These are phyloP conservation scores for Pangasius krempfi DNA, from an alignment of 2,797 vertebrate species.

Conservation along the genomic window DNA sequence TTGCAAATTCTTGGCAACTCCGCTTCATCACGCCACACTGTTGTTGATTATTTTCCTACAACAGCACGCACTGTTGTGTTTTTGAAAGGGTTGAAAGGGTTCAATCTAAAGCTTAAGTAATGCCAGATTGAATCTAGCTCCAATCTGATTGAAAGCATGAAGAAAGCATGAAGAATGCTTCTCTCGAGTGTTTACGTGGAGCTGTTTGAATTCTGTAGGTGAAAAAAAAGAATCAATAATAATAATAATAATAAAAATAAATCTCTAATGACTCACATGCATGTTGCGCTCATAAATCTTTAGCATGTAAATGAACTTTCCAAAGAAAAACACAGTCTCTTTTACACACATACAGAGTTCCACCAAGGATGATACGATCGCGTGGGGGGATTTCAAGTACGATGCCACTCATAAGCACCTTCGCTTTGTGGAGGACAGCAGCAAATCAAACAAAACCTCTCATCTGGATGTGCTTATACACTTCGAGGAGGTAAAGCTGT, in stretches of 20 bases:
- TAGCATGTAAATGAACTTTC: background rate
- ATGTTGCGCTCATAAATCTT: background rate
- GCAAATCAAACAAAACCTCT: conserved; percentile 61
- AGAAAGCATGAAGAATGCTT: background rate
- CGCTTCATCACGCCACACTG: too few relatives aligned
- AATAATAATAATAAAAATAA: too few relatives aligned
- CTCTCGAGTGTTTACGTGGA: background rate
- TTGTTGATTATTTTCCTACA: background rate
- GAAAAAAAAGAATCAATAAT: background rate
- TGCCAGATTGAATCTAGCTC: too few relatives aligned
- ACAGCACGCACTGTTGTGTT: background rate
- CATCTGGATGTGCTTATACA: conserved; percentile 73
- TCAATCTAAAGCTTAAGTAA: background rate
- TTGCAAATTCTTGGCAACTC: too few relatives aligned
- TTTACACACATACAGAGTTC: conserved; percentile 19
- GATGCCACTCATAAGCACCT: conserved; percentile 72
- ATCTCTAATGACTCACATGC: background rate
- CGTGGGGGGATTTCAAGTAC: conserved; percentile 67
- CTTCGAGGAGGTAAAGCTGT: conserved; percentile 71
- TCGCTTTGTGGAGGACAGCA: conserved; percentile 71
- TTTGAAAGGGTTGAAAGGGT: background rate
- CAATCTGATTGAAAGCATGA: background rate
- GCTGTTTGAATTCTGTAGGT: background rate
- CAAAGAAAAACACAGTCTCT: background rate
- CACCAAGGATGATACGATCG: conserved; percentile 63